Conservation (phyloP, 2,888 invertebrate genomes). For the Eupithecia dodoneata region DNA sequence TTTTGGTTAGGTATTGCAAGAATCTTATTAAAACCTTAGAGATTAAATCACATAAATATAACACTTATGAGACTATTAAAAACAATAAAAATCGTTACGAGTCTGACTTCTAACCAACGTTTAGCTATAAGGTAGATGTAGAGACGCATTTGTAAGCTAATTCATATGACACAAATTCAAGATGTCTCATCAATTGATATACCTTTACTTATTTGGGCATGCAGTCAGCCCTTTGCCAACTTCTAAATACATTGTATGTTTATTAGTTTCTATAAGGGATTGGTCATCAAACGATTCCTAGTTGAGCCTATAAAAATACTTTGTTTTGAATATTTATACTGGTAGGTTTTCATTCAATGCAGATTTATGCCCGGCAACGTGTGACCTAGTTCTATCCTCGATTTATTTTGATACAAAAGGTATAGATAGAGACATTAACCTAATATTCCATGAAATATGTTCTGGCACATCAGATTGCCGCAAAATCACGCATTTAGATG, state of each 20-base stretch:
- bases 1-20: not conserved
- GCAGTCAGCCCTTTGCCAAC: constrained; percentile 60
- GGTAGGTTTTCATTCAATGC: not conserved
- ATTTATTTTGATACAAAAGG: not conserved
- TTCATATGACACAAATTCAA: constrained; percentile 1
- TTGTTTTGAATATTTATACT: not conserved
- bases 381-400: not conserved
- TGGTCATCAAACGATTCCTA: not conserved
- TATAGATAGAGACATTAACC: constrained; percentile 1
- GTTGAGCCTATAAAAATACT: not conserved
- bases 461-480: constrained; percentile 19
- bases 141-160: not conserved
- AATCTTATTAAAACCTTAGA: not conserved
- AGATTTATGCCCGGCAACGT: not conserved
- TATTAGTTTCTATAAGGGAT: constrained; percentile 31
- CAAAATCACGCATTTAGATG: constrained; percentile 41
- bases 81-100: not conserved
- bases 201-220: constrained; percentile 21
- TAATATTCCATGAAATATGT: constrained; percentile 26
- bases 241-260: constrained; percentile 49
- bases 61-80: not conserved
- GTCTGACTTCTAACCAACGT: not conserved
- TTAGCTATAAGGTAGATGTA: not conserved
- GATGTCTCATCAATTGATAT: not conserved
- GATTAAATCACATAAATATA: too few species aligned